These are phyloP conservation scores for Megamerina dolium DNA, from an alignment of 2,888 invertebrate species.

Conservation along the genomic window DNA sequence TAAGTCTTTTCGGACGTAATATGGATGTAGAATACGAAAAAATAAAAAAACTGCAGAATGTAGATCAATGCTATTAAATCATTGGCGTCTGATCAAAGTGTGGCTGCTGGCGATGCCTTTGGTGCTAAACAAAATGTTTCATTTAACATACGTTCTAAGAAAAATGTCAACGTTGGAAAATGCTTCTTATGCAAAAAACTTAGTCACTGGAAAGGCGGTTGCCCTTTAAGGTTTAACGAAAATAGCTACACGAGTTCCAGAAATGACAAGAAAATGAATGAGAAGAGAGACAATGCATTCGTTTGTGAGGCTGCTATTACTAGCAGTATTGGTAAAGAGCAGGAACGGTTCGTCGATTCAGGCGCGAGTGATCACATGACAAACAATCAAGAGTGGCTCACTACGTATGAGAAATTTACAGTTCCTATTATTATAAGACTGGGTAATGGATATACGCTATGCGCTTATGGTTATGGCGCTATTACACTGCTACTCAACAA, in stretches of 20 bases:
- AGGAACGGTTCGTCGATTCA: too few species aligned
- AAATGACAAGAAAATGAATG: too few species aligned
- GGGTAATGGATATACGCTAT: constrained; percentile 1
- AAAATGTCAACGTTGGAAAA: constrained; percentile 2
- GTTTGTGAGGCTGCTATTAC: constrained; percentile 2
- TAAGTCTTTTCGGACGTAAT: too few species aligned
- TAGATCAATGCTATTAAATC: too few species aligned
- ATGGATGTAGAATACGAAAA: background rate
- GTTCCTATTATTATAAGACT: constrained; percentile 2
- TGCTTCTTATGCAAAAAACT: constrained; percentile 4
- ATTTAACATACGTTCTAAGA: too few species aligned
- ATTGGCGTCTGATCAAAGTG: background rate
- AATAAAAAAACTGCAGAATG: constrained; percentile 2
- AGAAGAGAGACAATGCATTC: constrained; percentile 1
- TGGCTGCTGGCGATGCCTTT: background rate
- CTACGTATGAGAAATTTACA: constrained; percentile 1
- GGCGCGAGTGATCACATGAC: constrained; percentile 3
- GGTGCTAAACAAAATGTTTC: too few species aligned
- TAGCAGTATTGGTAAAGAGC: too few species aligned
- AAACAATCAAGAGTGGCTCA: constrained; percentile 1
- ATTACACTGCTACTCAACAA: too few species aligned
- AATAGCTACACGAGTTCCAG: background rate
- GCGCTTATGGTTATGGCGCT: background rate
- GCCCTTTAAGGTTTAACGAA: too few species aligned
- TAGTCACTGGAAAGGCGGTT: constrained; percentile 7